These are phyloP conservation scores for Mesocricetus auratus DNA, from an alignment of 2,113 vertebrate species.

Conservation along the genomic window DNA sequence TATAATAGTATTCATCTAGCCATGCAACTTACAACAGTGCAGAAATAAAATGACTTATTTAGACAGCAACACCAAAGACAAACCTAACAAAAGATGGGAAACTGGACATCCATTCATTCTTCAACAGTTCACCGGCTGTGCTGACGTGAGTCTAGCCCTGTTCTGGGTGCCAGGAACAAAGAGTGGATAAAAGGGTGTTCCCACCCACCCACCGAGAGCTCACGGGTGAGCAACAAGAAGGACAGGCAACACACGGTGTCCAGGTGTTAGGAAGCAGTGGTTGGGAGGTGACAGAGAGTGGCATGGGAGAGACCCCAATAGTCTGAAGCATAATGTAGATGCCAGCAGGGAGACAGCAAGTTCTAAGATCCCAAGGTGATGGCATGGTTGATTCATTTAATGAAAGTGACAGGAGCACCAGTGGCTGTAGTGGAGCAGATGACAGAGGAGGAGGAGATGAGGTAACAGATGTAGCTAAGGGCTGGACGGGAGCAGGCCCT, in stretches of 20 bases:
- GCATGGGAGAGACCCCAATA: not conserved
- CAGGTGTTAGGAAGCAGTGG: not conserved
- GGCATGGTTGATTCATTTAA: not conserved
- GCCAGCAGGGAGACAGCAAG: not conserved
- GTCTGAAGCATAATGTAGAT: not conserved
- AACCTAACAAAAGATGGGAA: not conserved
- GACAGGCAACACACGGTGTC: not conserved
- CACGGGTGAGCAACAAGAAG: not conserved
- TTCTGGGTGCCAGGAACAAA: not conserved
- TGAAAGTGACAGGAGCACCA: not conserved
- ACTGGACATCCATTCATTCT: not conserved
- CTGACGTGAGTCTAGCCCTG: not conserved
- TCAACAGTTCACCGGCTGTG: not conserved
- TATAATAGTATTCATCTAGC: not conserved
- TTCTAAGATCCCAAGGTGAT: not conserved
- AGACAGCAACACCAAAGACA: not conserved
- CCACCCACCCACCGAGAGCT: not conserved
- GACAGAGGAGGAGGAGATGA: not conserved
- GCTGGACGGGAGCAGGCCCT: not conserved
- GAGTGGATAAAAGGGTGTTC: not conserved
- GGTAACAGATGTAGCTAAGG: not conserved
- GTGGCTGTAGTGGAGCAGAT: not conserved
- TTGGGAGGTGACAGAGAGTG: not conserved
- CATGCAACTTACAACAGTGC: not conserved
- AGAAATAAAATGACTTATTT: not conserved